Evolutionary conservation across 1,140 invertebrate genomes (phyloP), one percentile per base, ranked within the genome.

Genomic region (Leptinotarsa texana): DNA sequence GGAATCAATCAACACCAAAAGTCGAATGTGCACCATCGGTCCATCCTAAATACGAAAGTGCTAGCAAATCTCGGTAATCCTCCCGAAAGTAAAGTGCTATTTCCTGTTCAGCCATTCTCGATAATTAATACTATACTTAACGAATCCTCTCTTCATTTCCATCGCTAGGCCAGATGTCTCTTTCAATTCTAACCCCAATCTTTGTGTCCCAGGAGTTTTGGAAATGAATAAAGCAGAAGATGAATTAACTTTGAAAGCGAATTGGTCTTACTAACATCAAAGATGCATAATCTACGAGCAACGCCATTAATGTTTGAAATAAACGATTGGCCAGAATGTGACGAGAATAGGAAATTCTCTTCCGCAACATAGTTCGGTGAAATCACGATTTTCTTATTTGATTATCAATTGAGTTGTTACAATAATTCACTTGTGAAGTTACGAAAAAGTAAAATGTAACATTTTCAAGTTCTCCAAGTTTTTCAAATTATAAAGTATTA

Each of bases 41-140:
- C 24, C 66, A 42, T 27, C 18, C 2, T 27, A 27, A 47, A 68
- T 49, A 13, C 15, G 24, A 47, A 68, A 68, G 66, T 18, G 66
- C 27, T 49, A 42, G 24, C 66, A 47, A 47, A 68, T 68, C 33
- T 18, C 13, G 1, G 17, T 42, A 47, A 68, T 68, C 42, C 42
- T 68, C 33, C 33, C n/a, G 17, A 68, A 68, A 33, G 66, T 68
- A 68, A 68, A 68, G 66, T 68, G 66, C 66, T 68, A 6, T 68
- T 68, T 68, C 66, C 33, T 68, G 66, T 68, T 68, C 66, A 21
- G 33, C 24, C 18, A 15, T 68, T 47, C n/a, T 47, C 66, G 24
- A 68, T 68, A 68, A 68, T 68, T 68, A 49, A 68, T 68, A 42
- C 24, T 11, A 49, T 49, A 68, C n/a, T 18, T 47, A 68, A 68